phyloP scores from a whole-genome alignment of 2,888 invertebrate genomes.

The Cephus runcator region DNA sequence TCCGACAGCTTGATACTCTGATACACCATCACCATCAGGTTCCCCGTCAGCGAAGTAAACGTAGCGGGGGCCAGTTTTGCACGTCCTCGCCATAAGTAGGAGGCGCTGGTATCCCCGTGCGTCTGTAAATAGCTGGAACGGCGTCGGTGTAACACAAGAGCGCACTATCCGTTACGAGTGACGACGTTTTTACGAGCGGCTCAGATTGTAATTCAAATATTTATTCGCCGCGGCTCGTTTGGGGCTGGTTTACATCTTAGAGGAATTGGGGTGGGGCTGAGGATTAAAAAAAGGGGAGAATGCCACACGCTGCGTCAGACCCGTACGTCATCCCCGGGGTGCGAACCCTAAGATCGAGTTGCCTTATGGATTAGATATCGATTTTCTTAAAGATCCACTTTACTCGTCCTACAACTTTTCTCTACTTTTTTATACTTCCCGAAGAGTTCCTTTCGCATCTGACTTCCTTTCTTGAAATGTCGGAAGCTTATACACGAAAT shows the following conservation, averaged over 20 bases:
- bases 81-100: neutral
- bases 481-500: neutral
- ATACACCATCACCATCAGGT: neutral
- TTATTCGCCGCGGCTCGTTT: conserved; percentile 51
- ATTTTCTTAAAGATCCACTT: neutral
- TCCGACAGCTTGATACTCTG: neutral
- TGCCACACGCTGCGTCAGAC: conserved; percentile 57
- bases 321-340: conserved; percentile 56
- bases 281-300: conserved; percentile 24
- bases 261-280: conserved; percentile 11
- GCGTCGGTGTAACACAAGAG: conserved; percentile 23
- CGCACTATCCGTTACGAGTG: conserved; percentile 54
- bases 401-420: neutral
- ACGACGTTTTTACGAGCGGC: conserved; percentile 60
- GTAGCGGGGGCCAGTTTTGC: neutral
- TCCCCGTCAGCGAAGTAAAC: neutral
- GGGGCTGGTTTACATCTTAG: conserved; percentile 29
- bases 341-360: conserved; percentile 30
- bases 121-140: neutral
- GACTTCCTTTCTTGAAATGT: neutral
- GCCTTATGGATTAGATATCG: neutral
- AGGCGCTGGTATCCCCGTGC: neutral
- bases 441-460: neutral
- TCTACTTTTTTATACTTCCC: neutral
- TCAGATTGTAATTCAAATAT: conserved; percentile 59